Evolutionary conservation across 2,888 invertebrate species (phyloP), one percentile per base, ranked within the genome.

Genomic region (Cephalotes varians): DNA sequence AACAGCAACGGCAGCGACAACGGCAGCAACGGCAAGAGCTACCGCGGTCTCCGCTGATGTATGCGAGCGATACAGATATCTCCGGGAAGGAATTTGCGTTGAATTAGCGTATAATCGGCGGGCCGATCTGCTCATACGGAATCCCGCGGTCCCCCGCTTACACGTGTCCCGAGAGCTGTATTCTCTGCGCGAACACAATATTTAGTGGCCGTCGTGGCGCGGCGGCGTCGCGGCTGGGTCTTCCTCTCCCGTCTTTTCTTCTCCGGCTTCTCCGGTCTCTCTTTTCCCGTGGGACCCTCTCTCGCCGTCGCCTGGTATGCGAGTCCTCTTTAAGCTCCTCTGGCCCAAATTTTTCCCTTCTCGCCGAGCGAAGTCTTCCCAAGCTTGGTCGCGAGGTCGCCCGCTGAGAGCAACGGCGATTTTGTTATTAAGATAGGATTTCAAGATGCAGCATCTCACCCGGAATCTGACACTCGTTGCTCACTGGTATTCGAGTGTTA

Each of bases 91-190:
- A 94, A 94, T 94, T 94, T 93, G 93, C 94, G 94, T 94, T 94
- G 94, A 94, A 94, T 94, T 94, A 94, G 94, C 94, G 94, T 94
- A 94, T 94, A 94, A 94, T 94, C 94, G 93, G 91, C 89, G 92
- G 91, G 91, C 92, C 94, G 94, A 94, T 94, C 94, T 94, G 92
- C 91, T 92, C 93, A 93, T 93, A 92, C 93, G 94, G 93, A 94
- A 94, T 94, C 94, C 91, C 93, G 92, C 92, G 92, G 92, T 65
- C 64, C 91, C 92, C 93, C 92, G 93, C 92, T 94, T 94, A 94
- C 94, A 94, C 94, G 94, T 94, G 94, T 94, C 93, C 92, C 86
- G 90, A 91, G 90, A 92, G 88, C 93, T 93, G 93, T 93, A 93
- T 93, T 92, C 93, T 92, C 93, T 93, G 93, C 92, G 93, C 92